Evolutionary conservation across 2,797 vertebrate species (phyloP).

Genomic region (Etheostoma nigrum): DNA sequence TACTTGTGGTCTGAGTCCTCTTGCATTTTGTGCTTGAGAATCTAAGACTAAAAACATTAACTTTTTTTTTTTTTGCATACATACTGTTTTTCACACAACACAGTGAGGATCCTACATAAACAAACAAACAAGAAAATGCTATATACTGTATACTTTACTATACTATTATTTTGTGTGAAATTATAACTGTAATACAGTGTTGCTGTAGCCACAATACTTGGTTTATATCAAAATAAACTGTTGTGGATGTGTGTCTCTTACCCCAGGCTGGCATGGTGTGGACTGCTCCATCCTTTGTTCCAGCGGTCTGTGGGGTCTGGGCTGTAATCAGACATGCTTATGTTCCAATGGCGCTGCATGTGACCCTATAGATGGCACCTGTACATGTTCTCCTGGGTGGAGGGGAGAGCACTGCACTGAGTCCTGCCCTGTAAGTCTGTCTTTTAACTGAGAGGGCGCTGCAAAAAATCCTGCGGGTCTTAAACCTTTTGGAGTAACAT

Average conservation of each 20-base stretch:
- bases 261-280: conserved; percentile 94
- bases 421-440: conserved; percentile 90
- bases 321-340: conserved; percentile 91
- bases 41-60: background rate
- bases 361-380: conserved; percentile 90
- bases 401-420: conserved; percentile 90
- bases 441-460: background rate
- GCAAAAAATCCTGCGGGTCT: background rate
- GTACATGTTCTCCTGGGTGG: conserved; percentile 94
- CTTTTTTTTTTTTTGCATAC: conserved; percentile 1
- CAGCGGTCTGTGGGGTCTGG: conserved; percentile 92
- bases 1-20: conserved; percentile 24
- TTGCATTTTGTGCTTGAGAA: conserved; percentile 18
- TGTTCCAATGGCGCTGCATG: conserved; percentile 93
- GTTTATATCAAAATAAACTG: conserved; percentile 9
- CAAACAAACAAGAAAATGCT: too few relatives aligned
- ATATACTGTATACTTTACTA: background rate
- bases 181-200: background rate
- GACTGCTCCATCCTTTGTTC: conserved; percentile 94
- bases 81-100: conserved; percentile 3
- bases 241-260: conserved; percentile 18
- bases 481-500: background rate
- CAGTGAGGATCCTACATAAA: too few relatives aligned
- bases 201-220: background rate
- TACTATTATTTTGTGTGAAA: conserved; percentile 3